A percentile compares a stretch with the other conserved stretches of the same genome.
Conservation (phyloP, 1,140 invertebrate species). For the Neodiprion pinetum region DNA sequence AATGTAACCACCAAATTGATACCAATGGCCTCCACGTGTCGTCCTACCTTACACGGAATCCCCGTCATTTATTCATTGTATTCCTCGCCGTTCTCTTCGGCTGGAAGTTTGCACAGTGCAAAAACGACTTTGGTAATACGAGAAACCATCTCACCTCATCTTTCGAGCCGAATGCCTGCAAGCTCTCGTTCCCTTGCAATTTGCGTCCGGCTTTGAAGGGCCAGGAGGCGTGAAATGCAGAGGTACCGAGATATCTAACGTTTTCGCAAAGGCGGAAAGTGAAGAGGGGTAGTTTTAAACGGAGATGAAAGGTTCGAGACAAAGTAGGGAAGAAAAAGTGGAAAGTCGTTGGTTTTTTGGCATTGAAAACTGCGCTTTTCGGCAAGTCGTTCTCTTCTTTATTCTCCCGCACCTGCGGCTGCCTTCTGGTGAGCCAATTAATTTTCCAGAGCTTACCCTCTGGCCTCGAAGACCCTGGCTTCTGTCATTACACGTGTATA, state of each 20-base stretch:
- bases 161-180: too few species aligned
- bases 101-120: too few species aligned
- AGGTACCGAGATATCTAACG: not conserved
- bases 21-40: not conserved
- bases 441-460: not conserved
- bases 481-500: not conserved
- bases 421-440: not conserved
- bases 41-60: not conserved
- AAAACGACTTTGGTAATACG: too few species aligned
- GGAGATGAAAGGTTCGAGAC: not conserved
- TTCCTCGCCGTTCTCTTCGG: not conserved
- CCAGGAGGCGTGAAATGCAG: not conserved
- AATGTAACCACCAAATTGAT: not conserved
- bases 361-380: not conserved
- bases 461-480: not conserved
- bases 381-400: not conserved
- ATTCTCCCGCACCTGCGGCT: not conserved
- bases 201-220: not conserved
- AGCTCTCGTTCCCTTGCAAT: not conserved
- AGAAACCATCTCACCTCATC: too few species aligned
- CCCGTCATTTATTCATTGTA: not conserved
- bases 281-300: not conserved
- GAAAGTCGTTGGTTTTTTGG: not conserved
- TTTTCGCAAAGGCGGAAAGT: not conserved
- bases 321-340: not conserved